Percentiles rank a stretch among this genome's conserved stretches.
Evolutionary conservation across 2,113 vertebrate genomes (phyloP).

Genomic region (Callipepla californica): DNA sequence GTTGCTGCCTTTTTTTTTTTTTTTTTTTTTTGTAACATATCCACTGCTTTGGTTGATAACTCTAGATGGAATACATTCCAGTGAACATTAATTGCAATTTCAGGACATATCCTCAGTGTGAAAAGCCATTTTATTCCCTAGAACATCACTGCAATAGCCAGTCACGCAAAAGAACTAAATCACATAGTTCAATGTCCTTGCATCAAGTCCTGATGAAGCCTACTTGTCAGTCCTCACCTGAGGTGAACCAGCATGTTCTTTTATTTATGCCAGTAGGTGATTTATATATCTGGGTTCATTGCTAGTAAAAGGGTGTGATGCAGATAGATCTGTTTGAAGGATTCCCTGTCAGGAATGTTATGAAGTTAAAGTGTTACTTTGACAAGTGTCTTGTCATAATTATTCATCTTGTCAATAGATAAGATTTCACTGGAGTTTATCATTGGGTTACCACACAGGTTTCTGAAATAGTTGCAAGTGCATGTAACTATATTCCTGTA

Average conservation of each 20-base stretch:
- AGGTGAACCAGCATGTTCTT: background rate
- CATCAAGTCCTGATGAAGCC: background rate
- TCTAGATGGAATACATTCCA: background rate
- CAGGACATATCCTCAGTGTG: background rate
- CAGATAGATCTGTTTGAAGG: background rate
- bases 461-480: background rate
- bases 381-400: background rate
- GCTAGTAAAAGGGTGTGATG: background rate
- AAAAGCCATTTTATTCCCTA: background rate
- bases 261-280: background rate
- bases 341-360: background rate
- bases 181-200: background rate
- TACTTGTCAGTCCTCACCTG: background rate
- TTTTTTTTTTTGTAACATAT: background rate
- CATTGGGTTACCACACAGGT: background rate
- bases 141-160: background rate
- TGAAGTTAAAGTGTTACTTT: background rate
- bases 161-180: background rate
- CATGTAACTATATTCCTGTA: background rate
- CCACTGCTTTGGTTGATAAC: background rate
- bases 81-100: background rate
- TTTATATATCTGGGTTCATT: background rate
- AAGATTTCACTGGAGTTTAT: conserved; percentile 7
- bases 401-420: background rate
- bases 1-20: background rate